A percentile compares a stretch with the other conserved stretches of the same genome.
These are phyloP conservation scores for Diarsia mendica DNA, from an alignment of 2,888 invertebrate genomes.

Conservation along the genomic window DNA sequence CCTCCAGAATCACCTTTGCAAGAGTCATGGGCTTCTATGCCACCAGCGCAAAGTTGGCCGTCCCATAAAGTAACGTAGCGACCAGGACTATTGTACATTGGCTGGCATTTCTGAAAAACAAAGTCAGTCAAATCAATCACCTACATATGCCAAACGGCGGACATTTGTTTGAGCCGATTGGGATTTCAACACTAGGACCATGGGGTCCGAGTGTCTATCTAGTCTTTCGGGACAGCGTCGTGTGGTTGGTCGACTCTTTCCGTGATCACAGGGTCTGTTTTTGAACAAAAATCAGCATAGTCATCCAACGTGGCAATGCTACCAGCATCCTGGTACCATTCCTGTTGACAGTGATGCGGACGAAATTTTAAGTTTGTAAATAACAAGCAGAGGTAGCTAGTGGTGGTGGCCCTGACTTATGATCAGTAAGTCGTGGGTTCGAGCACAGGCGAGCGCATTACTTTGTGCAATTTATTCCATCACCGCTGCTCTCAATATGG, in stretches of 20 bases:
- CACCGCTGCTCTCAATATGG: too few species aligned
- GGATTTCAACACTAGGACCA: background rate
- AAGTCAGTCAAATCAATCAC: background rate
- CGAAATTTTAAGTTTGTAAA: background rate
- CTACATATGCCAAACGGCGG: background rate
- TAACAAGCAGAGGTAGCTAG: too few species aligned
- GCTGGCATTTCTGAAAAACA: conserved; percentile 65
- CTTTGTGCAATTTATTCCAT: conserved; percentile 78
- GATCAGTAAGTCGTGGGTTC: too few species aligned
- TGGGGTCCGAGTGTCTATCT: background rate
- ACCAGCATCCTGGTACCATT: background rate
- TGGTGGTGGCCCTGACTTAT: too few species aligned
- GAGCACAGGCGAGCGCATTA: too few species aligned
- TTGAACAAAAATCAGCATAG: background rate
- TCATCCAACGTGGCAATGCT: background rate
- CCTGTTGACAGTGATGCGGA: background rate
- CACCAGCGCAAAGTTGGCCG: conserved; percentile 90
- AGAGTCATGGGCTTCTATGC: conserved; percentile 87
- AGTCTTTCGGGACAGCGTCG: background rate
- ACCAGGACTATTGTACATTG: conserved; percentile 22
- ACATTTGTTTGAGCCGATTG: background rate
- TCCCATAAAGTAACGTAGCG: conserved; percentile 51
- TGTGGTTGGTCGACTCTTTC: background rate
- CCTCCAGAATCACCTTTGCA: conserved; percentile 92
- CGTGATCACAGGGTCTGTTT: background rate